Conservation (phyloP, 2,113 vertebrate species). For the Spilogale gracilis region DNA sequence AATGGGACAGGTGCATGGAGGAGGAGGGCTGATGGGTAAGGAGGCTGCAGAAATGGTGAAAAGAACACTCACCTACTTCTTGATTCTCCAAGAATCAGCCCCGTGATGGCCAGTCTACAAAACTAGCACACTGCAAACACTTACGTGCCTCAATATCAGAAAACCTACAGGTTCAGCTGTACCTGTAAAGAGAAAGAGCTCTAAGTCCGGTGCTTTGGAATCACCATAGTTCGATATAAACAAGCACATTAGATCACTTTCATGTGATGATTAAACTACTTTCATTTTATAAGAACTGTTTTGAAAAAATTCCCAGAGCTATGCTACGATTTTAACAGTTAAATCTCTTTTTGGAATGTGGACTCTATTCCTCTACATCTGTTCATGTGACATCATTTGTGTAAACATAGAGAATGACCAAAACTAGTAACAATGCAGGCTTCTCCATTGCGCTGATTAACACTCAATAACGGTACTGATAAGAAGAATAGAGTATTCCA, state of each 20-base stretch:
- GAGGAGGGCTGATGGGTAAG: neutral
- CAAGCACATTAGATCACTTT: neutral
- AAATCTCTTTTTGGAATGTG: neutral
- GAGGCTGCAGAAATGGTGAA: neutral
- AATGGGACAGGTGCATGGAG: neutral
- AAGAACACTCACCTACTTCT: neutral
- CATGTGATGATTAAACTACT: slow-evolving; percentile 36
- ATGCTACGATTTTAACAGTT: slow-evolving; percentile 38
- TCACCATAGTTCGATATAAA: slow-evolving; percentile 7
- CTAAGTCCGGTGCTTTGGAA: neutral
- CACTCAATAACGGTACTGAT: neutral
- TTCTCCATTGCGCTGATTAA: neutral
- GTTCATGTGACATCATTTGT: slow-evolving; percentile 34
- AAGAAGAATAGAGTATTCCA: slow-evolving; percentile 64
- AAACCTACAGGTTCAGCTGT: neutral
- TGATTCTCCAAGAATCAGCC: neutral
- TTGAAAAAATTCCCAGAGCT: neutral
- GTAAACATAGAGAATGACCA: slow-evolving; percentile 52
- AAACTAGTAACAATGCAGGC: neutral
- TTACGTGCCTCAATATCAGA: neutral
- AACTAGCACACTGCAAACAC: neutral
- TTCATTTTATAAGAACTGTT: slow-evolving; percentile 52
- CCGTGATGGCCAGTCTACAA: neutral
- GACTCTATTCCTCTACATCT: slow-evolving; percentile 26
- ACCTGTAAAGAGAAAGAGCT: neutral